Base-by-base conservation (phyloP, 2,113 vertebrate species). In the Guaruba guarouba region DNA sequence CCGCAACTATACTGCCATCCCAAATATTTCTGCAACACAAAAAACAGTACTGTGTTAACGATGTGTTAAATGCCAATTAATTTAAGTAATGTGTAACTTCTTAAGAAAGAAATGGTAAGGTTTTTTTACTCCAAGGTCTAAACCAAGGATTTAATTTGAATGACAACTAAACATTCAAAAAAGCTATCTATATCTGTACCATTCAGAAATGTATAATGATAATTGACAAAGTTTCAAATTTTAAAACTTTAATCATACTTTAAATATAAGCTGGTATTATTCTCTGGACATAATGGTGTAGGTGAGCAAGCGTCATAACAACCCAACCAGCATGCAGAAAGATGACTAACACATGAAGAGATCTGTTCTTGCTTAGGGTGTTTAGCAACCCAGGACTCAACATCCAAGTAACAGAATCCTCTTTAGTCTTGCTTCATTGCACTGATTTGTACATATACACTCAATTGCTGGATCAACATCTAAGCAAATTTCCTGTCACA, bases 1-100 rank as follows among this genome's bases (percentile, higher is more conserved):
- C 99, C 92, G 99, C 96, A n/a, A 99, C 99, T 83, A 99, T 98
- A 91, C 99, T 99, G 61, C 99, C 99, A 92, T 99, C 99, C 99
- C 99, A 99, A 95, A 99, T 99, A 96, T 99, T 99, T 95, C 99
- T 99, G 97, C 29, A 97, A 97, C 39, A 96, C 22, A 79, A 82
- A 71, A 82, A 67, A 81, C 1, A 90, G 63, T 70, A 86, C 66
- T 24, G 16, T 68, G 62, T 97, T 93, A 95, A 91, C 88, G 82
- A 57, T 23, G 14, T 68, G 62, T 97, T 93, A 95, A 91, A 94
- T 51, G 23, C 15, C 46, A 48, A 67, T 5, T 71, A 66, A 92
- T 61, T 57, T 33, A 89, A 77, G 11, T 48, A 88, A 41, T 1
- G 4, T 39, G 35, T 11, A 69, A 78, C 29, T 86, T 82, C 17